Conservation (phyloP, 1,140 invertebrate species). For the Bombus affinis region DNA sequence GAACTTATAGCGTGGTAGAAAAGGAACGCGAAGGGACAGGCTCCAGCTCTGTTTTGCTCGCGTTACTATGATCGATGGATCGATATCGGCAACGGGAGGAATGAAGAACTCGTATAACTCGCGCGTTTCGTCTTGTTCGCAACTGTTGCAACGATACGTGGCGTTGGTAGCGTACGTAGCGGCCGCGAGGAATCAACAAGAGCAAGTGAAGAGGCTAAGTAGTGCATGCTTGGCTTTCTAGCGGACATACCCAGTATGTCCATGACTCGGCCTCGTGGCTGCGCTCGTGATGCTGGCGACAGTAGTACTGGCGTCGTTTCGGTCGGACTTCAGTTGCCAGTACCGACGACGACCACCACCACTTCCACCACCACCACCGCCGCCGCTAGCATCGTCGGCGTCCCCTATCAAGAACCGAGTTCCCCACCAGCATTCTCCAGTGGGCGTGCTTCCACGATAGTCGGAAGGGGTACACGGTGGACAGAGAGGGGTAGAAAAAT, state of each 20-base stretch:
- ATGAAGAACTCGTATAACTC: background rate
- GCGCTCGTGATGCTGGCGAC: conserved; percentile 81
- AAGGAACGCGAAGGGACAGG: conserved; percentile 25
- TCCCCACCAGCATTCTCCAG: conserved; percentile 61
- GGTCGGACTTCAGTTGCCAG: conserved; percentile 78
- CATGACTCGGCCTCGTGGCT: conserved; percentile 78
- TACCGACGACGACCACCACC: conserved; percentile 66
- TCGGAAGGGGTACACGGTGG: conserved; percentile 21
- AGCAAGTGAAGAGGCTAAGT: conserved; percentile 70
- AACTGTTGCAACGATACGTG: background rate
- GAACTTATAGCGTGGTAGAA: background rate
- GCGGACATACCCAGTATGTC: conserved; percentile 83
- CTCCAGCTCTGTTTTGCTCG: conserved; percentile 10
- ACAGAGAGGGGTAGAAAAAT: conserved; percentile 66
- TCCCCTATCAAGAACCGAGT: conserved; percentile 61
- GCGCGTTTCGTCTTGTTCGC: background rate
- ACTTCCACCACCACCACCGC: conserved; percentile 45
- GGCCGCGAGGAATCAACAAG: conserved; percentile 33
- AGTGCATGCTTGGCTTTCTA: conserved; percentile 77
- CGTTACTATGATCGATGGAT: conserved; percentile 22
- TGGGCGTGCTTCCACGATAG: conserved; percentile 73
- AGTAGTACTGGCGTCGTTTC: conserved; percentile 81
- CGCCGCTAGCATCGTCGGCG: conserved; percentile 44
- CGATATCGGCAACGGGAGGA: background rate
- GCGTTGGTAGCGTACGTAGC: background rate